These are phyloP conservation scores for Heterodera carotae DNA, from an alignment of 1,140 invertebrate genomes.

Conservation along the genomic window DNA sequence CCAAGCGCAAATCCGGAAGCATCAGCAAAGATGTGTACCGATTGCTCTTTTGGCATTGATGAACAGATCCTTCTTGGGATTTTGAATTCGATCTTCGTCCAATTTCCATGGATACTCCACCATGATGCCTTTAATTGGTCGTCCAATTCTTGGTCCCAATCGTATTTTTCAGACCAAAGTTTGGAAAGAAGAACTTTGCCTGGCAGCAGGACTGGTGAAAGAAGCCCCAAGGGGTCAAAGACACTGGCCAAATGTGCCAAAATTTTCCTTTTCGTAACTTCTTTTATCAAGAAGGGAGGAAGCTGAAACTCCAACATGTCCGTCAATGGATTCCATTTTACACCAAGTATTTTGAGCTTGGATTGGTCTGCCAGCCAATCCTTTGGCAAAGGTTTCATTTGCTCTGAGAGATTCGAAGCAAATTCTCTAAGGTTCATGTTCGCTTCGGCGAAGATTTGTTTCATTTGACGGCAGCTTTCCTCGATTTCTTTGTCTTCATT, in stretches of 20 bases:
- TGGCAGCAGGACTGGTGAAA: background rate
- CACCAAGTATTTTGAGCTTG: constrained; percentile 25
- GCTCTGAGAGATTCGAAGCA: constrained; percentile 27
- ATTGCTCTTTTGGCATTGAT: background rate
- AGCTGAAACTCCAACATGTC: constrained; percentile 3
- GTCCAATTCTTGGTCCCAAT: background rate
- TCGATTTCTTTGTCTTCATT: constrained; percentile 4
- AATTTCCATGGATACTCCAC: background rate
- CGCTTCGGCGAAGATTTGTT: constrained; percentile 32
- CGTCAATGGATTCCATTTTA: constrained; percentile 20
- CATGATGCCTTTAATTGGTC: background rate
- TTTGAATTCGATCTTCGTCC: background rate
- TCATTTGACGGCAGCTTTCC: constrained; percentile 2
- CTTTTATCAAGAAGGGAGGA: background rate
- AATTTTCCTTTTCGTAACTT: constrained; percentile 31
- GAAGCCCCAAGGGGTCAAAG: constrained; percentile 27
- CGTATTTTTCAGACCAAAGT: background rate
- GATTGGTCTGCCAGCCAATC: background rate
- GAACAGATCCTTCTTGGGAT: background rate
- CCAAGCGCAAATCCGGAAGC: background rate
- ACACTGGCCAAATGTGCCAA: constrained; percentile 19
- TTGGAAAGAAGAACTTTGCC: background rate
- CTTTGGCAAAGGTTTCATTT: constrained; percentile 11
- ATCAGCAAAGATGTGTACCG: background rate
- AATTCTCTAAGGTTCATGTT: constrained; percentile 33